Conservation (phyloP, 2,888 invertebrate genomes). For the Diaprepes abbreviatus region DNA sequence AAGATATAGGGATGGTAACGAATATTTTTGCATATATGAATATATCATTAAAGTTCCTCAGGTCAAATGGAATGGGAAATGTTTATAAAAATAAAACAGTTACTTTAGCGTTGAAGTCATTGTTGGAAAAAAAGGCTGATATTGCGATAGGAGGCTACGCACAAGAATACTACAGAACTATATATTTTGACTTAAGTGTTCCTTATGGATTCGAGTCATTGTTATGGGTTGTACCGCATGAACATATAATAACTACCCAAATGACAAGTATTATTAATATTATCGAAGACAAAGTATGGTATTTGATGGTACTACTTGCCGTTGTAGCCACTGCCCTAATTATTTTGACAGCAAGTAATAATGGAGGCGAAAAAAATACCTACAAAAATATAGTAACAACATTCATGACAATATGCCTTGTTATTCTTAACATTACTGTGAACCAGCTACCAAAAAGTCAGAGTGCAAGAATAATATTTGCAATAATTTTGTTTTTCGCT, state of each 20-base stretch:
- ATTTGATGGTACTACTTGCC: slow-evolving; percentile 10
- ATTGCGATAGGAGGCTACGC: slow-evolving; percentile 61
- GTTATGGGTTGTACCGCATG: slow-evolving; percentile 62
- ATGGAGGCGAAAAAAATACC: slow-evolving; percentile 12
- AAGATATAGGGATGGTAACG: slow-evolving; percentile 52
- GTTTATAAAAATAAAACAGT: slow-evolving; percentile 54
- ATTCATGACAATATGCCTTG: slow-evolving; percentile 49
- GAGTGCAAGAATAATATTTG: slow-evolving; percentile 51
- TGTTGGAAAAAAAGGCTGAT: slow-evolving; percentile 56
- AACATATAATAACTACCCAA: slow-evolving; percentile 46
- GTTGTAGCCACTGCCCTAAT: slow-evolving; percentile 22
- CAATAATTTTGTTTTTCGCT: slow-evolving; percentile 54
- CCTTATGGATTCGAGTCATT: slow-evolving; percentile 61
- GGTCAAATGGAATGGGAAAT: slow-evolving; percentile 24
- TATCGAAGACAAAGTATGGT: slow-evolving; percentile 22
- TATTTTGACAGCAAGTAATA: slow-evolving; percentile 1
- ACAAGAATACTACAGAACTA: slow-evolving; percentile 54
- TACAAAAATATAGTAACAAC: slow-evolving; percentile 41
- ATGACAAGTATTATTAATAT: slow-evolving; percentile 21
- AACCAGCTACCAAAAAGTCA: slow-evolving; percentile 53
- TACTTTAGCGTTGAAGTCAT: slow-evolving; percentile 55
- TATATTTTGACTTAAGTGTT: slow-evolving; percentile 57
- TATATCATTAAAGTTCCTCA: slow-evolving; percentile 45
- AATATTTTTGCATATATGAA: slow-evolving; percentile 51
- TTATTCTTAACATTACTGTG: slow-evolving; percentile 52